Evolutionary conservation across 2,797 vertebrate genomes (phyloP).

Genomic region (Lagocephalus sceleratus): DNA sequence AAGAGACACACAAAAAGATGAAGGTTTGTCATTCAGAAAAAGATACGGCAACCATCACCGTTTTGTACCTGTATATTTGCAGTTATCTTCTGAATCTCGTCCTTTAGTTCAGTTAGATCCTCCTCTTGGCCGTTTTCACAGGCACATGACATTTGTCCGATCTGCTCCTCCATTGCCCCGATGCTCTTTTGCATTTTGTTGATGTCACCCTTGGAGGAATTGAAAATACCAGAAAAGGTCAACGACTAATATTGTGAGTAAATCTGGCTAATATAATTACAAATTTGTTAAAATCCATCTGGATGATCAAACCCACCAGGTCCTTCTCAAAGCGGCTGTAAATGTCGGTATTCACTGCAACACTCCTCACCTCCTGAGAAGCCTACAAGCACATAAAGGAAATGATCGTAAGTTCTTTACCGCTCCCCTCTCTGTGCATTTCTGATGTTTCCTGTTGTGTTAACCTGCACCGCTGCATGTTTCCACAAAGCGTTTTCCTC

Average conservation of each 20-base stretch:
- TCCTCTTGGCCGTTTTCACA: constrained; percentile 34
- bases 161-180: constrained; percentile 58
- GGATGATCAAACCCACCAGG: constrained; percentile 73
- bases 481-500: constrained; percentile 15
- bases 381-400: constrained; percentile 62
- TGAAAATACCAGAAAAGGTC: background rate
- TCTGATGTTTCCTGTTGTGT: background rate
- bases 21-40: background rate
- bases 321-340: constrained; percentile 72
- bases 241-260: background rate
- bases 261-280: no score
- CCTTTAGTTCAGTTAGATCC: constrained; percentile 56
- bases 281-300: no score
- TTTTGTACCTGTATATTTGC: constrained; percentile 59
- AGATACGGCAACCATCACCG: background rate
- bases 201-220: constrained; percentile 79
- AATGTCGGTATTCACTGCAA: constrained; percentile 82
- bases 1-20: background rate
- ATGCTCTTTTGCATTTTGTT: constrained; percentile 75
- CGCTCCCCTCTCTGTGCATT: background rate
- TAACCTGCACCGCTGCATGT: constrained; percentile 53
- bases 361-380: constrained; percentile 50
- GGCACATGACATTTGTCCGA: constrained; percentile 65
- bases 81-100: constrained; percentile 60
- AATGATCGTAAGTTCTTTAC: background rate